phyloP scores from a whole-genome alignment of 2,797 vertebrate genomes.

The Silurus lanzhouensis region DNA sequence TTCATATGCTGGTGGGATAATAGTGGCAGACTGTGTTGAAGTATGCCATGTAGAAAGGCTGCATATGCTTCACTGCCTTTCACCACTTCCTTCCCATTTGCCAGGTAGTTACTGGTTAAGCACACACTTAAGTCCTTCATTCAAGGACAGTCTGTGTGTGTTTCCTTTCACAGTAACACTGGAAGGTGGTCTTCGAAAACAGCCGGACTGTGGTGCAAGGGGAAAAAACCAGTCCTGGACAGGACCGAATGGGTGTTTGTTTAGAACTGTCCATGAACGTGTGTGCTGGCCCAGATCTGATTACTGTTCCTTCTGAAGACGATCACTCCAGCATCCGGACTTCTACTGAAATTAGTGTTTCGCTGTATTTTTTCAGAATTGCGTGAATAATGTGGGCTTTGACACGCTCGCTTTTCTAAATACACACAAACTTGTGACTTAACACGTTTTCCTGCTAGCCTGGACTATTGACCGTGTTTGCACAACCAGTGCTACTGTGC shows the following conservation, averaged over 20 bases:
- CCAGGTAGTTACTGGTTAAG: slow-evolving; percentile 52
- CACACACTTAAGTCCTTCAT: slow-evolving; percentile 54
- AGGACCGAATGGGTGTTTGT: not conserved
- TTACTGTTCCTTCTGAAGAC: not conserved
- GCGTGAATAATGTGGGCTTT: not conserved
- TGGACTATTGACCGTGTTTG: not conserved
- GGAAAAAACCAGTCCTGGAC: not conserved
- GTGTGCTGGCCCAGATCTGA: not conserved
- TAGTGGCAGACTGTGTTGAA: slow-evolving; percentile 7
- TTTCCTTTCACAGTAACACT: not conserved
- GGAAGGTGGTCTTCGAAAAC: not conserved
- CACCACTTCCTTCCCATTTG: slow-evolving; percentile 53
- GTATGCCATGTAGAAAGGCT: not conserved
- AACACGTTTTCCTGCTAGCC: not conserved
- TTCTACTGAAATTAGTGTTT: not conserved
- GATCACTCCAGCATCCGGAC: no score
- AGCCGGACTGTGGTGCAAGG: not conserved
- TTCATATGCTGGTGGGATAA: not conserved
- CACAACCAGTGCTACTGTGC: not conserved
- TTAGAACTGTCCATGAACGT: no score
- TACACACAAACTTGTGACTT: not conserved
- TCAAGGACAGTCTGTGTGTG: slow-evolving; percentile 66
- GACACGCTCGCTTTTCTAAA: not conserved
- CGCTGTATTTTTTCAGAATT: not conserved
- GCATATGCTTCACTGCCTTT: slow-evolving; percentile 8